These are phyloP conservation scores for Danaus plexippus DNA, from an alignment of 1,140 invertebrate species.

Conservation along the genomic window DNA sequence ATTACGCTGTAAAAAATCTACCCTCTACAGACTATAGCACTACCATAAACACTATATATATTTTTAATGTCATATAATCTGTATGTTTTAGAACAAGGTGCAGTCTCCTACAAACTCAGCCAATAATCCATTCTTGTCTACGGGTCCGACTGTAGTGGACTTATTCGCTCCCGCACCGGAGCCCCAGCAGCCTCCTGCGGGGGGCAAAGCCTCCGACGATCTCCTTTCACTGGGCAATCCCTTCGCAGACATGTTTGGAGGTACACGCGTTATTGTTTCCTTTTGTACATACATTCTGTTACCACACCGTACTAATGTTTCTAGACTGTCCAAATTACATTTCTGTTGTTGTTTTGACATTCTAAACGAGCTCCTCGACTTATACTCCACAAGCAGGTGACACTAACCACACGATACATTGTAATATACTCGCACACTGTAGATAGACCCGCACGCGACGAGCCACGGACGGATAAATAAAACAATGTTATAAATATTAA, in stretches of 20 bases:
- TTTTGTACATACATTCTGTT: not conserved
- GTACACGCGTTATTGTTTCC: constrained; percentile 22
- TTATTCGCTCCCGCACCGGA: constrained; percentile 78
- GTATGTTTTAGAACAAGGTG: constrained; percentile 79
- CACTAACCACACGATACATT: not conserved
- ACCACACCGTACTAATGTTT: not conserved
- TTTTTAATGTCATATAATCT: no score
- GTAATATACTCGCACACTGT: constrained; percentile 14
- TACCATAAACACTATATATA: no score
- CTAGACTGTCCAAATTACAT: not conserved
- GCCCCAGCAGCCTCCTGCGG: constrained; percentile 34
- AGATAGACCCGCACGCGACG: no score
- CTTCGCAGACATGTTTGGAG: constrained; percentile 89
- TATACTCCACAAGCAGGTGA: no score
- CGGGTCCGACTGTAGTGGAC: constrained; percentile 80
- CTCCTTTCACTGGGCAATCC: constrained; percentile 91
- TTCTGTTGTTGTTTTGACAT: not conserved
- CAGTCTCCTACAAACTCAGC: constrained; percentile 79
- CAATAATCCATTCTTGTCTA: constrained; percentile 90
- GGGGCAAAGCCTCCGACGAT: constrained; percentile 87
- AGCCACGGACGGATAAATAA: no score
- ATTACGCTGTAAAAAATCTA: no score
- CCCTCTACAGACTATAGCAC: no score
- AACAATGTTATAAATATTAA: no score
- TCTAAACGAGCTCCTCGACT: constrained; percentile 2